Evolutionary conservation across 37 sponge, comb jelly and placozoan genomes (phyloP).

Genomic region (Halisarca cf. caerulea): DNA sequence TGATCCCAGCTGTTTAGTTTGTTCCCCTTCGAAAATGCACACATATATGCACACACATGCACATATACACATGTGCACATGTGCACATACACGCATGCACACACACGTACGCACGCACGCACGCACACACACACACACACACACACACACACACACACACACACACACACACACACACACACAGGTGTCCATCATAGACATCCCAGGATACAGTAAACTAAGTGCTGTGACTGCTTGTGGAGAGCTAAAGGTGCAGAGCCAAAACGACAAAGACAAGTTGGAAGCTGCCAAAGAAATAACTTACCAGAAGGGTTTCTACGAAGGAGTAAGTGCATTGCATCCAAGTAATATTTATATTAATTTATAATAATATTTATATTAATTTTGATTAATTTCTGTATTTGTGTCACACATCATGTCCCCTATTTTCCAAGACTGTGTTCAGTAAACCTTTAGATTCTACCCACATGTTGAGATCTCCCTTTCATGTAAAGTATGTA

Average conservation of each 20-base stretch:
- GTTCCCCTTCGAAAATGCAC: background rate
- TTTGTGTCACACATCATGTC: too few relatives aligned
- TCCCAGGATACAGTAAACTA: slow-evolving; percentile 86
- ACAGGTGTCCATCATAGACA: slow-evolving; percentile 92
- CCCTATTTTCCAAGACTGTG: too few relatives aligned
- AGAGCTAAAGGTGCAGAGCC: slow-evolving; percentile 82
- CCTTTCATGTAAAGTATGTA: too few relatives aligned
- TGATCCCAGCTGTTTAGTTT: background rate
- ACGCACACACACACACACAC: too few relatives aligned
- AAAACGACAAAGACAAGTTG: slow-evolving; percentile 94
- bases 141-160: too few relatives aligned
- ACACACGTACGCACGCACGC: too few relatives aligned
- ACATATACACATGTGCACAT: too few relatives aligned
- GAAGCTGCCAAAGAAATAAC: slow-evolving; percentile 91
- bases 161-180: background rate
- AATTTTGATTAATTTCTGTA: background rate
- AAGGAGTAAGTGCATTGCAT: slow-evolving; percentile 74
- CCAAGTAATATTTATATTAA: background rate
- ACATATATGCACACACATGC: too few relatives aligned
- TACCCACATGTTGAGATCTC: too few relatives aligned
- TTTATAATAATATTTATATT: slow-evolving; percentile 3
- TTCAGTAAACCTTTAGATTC: too few relatives aligned
- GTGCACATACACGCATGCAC: too few relatives aligned
- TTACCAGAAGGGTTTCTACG: slow-evolving; percentile 94
- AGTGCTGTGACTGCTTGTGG: slow-evolving; percentile 93